Percentiles rank a stretch among this genome's conserved stretches.
Evolutionary conservation across 2,797 vertebrate genomes (phyloP).

Genomic region (Heteromormyrus szaboi): DNA sequence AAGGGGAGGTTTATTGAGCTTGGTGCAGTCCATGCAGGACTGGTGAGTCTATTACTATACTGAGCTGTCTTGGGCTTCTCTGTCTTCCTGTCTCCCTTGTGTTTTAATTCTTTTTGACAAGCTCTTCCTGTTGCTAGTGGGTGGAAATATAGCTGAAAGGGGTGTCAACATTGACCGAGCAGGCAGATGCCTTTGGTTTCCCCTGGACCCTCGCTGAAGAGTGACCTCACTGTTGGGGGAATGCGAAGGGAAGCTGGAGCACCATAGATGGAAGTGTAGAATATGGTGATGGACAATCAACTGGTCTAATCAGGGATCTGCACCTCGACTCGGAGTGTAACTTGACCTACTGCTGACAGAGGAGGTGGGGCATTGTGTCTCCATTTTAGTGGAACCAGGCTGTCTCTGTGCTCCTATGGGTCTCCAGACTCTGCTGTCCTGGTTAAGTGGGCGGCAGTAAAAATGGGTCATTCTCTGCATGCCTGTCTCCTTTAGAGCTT

Average conservation of each 20-base stretch:
- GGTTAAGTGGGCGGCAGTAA: slow-evolving; percentile 6
- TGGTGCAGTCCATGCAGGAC: not conserved
- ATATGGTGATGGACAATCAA: not conserved
- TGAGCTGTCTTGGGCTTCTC: not conserved
- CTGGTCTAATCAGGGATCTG: not conserved
- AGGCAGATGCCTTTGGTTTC: not conserved
- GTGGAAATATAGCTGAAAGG: not conserved
- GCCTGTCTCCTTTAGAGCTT: not conserved
- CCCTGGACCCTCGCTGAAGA: not conserved
- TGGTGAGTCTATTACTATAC: not conserved
- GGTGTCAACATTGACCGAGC: not conserved
- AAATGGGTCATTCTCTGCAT: slow-evolving; percentile 15
- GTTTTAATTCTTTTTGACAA: not conserved
- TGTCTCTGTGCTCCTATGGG: not conserved
- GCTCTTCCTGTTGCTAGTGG: not conserved
- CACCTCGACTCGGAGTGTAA: not conserved
- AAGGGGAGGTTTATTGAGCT: not conserved
- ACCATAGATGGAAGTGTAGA: not conserved
- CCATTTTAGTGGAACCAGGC: not conserved
- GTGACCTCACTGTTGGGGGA: not conserved
- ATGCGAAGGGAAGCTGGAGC: not conserved
- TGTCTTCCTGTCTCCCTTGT: not conserved
- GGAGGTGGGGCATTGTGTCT: slow-evolving; percentile 2
- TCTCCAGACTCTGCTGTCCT: slow-evolving; percentile 11
- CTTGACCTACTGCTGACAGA: not conserved